Conservation (phyloP, 1,140 invertebrate species). For the Probaryconus sp. region DNA sequence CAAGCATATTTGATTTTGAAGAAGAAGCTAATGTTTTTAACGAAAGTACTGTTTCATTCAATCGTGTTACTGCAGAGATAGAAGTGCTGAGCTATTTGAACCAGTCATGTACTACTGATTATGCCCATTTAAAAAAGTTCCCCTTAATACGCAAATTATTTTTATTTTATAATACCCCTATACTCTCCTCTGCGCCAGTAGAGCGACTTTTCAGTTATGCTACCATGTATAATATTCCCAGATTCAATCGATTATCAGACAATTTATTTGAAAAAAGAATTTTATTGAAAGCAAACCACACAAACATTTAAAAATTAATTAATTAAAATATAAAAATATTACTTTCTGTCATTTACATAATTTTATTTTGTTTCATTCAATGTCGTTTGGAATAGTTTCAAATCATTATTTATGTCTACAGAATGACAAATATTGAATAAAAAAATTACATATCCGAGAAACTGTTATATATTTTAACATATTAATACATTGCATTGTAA, state of each 20-base stretch:
- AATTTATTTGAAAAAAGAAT: constrained; percentile 3
- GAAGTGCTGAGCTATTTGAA: constrained; percentile 1
- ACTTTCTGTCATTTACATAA: too few species aligned
- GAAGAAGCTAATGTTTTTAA: not conserved
- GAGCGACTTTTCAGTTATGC: constrained; percentile 7
- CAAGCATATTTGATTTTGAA: too few species aligned
- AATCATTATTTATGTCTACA: too few species aligned
- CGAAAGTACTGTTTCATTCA: not conserved
- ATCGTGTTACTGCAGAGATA: not conserved
- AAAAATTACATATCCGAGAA: too few species aligned
- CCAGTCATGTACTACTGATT: not conserved
- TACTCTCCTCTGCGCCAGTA: constrained; percentile 1
- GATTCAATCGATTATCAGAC: constrained; percentile 1
- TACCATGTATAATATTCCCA: constrained; percentile 4
- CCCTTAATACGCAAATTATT: not conserved
- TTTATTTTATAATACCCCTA: not conserved
- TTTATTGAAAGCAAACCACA: too few species aligned
- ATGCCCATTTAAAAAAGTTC: not conserved
- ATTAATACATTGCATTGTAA: too few species aligned
- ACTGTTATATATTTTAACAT: too few species aligned
- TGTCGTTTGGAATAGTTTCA: too few species aligned
- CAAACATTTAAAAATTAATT: too few species aligned
- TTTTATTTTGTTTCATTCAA: too few species aligned
- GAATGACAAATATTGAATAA: too few species aligned
- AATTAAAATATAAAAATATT: too few species aligned